These are phyloP conservation scores for Stigmatopora nigra DNA, from an alignment of 2,113 vertebrate species.

Conservation along the genomic window DNA sequence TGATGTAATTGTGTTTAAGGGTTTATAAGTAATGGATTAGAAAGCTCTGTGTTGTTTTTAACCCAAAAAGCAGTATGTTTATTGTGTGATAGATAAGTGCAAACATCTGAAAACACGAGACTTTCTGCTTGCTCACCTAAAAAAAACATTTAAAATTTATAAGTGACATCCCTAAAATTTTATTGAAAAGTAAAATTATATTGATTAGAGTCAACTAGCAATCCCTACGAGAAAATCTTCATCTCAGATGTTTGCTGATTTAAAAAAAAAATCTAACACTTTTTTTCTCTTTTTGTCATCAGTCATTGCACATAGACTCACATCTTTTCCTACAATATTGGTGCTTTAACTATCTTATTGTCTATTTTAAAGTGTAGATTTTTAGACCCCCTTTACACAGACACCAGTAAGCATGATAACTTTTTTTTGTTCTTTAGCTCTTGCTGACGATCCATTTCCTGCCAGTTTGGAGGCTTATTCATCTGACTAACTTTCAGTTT, in stretches of 20 bases:
- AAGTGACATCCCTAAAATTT: not conserved
- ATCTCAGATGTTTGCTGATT: not conserved
- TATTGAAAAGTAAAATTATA: not conserved
- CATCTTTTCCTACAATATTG: no score
- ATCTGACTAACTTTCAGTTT: not conserved
- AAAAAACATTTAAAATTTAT: not conserved
- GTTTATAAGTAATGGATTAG: not conserved
- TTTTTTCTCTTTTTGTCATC: not conserved
- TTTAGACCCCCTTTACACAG: no score
- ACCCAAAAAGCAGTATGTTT: conserved; percentile 16
- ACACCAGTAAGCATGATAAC: not conserved
- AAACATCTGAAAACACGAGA: conserved; percentile 4
- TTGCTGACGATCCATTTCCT: not conserved
- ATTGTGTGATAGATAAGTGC: conserved; percentile 9
- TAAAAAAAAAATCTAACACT: not conserved
- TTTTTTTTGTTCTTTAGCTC: not conserved
- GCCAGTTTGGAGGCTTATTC: not conserved
- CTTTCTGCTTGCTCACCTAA: not conserved
- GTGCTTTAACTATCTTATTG: no score
- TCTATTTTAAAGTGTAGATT: no score
- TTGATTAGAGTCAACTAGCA: not conserved
- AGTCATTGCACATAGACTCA: not conserved
- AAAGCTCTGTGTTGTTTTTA: conserved; percentile 20
- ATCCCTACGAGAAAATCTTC: not conserved
- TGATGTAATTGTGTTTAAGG: not conserved